Evolutionary conservation across 2,113 vertebrate species (phyloP).

Genomic region (Cephalopholis sonnerati): DNA sequence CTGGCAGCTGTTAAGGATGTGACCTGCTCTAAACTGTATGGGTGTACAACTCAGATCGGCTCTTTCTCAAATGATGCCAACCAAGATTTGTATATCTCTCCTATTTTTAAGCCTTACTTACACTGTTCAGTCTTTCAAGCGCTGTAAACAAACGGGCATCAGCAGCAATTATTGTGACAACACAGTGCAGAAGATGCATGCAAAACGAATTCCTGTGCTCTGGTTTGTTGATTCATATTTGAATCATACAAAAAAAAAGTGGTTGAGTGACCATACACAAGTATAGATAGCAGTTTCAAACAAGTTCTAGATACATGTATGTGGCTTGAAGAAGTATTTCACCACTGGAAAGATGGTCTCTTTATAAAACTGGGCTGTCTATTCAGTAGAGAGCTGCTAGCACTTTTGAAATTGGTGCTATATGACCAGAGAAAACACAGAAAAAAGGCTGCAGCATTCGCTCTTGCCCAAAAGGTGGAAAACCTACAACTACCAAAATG

Average conservation of each 20-base stretch:
- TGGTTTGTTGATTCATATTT: neutral
- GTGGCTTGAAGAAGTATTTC: neutral
- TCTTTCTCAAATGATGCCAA: conserved; percentile 1
- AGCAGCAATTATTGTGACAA: neutral
- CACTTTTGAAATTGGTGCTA: too few species aligned
- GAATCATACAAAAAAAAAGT: neutral
- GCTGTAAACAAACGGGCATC: neutral
- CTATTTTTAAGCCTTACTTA: neutral
- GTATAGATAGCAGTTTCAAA: neutral
- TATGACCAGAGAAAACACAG: too few species aligned
- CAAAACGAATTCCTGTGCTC: neutral
- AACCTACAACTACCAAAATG: too few species aligned
- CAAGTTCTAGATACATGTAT: neutral
- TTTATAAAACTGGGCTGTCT: too few species aligned
- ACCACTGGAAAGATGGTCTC: too few species aligned
- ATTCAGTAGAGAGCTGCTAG: too few species aligned
- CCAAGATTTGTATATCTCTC: neutral
- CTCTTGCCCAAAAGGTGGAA: too few species aligned
- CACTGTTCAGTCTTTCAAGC: neutral
- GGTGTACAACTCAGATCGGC: conserved; percentile 1
- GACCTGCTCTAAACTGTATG: conserved; percentile 1
- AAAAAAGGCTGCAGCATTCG: too few species aligned
- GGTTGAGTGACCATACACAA: neutral
- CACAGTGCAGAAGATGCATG: conserved; percentile 17
- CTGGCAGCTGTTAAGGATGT: conserved; percentile 17